phyloP scores from a whole-genome alignment of 2,888 invertebrate genomes.

The Ophion ventricosus region DNA sequence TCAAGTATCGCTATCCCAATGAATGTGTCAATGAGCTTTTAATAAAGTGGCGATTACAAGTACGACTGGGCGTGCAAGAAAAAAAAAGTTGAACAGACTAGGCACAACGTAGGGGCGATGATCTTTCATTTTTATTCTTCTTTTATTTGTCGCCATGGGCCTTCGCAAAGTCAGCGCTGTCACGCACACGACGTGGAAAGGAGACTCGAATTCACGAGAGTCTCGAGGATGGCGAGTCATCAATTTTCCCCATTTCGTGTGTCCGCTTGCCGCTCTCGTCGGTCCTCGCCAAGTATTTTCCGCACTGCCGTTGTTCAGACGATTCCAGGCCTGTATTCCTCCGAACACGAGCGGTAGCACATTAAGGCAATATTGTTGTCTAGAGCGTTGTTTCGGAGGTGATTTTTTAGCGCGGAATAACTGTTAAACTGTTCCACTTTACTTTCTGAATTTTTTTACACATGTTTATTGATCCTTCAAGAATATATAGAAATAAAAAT shows the following conservation, averaged over 20 bases:
- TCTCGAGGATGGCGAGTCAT: constrained; percentile 36
- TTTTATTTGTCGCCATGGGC: constrained; percentile 9
- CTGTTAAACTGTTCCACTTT: no score
- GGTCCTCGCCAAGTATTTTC: not conserved
- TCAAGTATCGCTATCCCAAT: no score
- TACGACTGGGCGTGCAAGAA: not conserved
- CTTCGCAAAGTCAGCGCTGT: constrained; percentile 44
- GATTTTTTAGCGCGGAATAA: no score
- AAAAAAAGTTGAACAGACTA: constrained; percentile 1
- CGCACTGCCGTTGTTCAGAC: constrained; percentile 13
- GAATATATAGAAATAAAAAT: no score
- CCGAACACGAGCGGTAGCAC: not conserved
- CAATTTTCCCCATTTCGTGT: constrained; percentile 36
- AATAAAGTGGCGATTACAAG: not conserved
- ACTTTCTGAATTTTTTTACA: no score
- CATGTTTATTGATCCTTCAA: no score
- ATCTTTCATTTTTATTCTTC: constrained; percentile 8
- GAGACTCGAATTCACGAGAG: constrained; percentile 40
- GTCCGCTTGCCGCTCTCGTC: not conserved
- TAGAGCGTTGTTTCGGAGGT: no score
- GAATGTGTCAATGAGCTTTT: no score
- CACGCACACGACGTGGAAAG: constrained; percentile 35
- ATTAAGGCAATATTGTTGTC: not conserved
- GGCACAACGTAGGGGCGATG: not conserved
- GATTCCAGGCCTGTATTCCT: not conserved